Conservation (phyloP, 2,113 vertebrate genomes). For the Xiphophorus maculatus region DNA sequence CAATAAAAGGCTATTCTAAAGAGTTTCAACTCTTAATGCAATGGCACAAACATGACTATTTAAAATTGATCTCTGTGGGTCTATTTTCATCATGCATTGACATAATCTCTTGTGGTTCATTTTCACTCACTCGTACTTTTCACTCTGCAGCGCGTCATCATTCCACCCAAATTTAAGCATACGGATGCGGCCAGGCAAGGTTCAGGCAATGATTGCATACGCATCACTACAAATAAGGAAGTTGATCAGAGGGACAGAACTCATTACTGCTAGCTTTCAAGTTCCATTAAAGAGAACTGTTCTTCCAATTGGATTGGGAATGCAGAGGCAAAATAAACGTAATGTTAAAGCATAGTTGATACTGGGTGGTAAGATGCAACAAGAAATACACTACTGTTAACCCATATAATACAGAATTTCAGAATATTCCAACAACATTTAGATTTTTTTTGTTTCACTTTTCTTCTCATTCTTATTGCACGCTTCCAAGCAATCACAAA, state of each 20-base stretch:
- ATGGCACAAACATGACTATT: background rate
- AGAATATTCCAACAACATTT: background rate
- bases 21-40: background rate
- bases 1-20: background rate
- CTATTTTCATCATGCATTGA: background rate
- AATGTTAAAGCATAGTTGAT: background rate
- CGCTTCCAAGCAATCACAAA: background rate
- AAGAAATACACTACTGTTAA: background rate
- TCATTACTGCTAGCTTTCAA: slow-evolving; percentile 48
- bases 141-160: slow-evolving; percentile 10
- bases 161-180: slow-evolving; percentile 14
- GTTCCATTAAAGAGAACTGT: slow-evolving; percentile 29
- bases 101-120: background rate
- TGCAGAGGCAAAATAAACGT: background rate
- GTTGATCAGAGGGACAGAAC: slow-evolving; percentile 14
- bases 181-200: slow-evolving; percentile 4
- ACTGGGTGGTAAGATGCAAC: background rate
- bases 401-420: background rate
- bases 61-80: background rate
- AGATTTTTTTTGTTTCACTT: background rate
- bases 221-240: slow-evolving; percentile 1
- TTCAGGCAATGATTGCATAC: slow-evolving; percentile 33
- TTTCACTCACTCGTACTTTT: slow-evolving; percentile 10
- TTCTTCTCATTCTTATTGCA: background rate
- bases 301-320: slow-evolving; percentile 12